Conservation (phyloP, 1,140 invertebrate genomes). For the Pogonomyrmex californicus region DNA sequence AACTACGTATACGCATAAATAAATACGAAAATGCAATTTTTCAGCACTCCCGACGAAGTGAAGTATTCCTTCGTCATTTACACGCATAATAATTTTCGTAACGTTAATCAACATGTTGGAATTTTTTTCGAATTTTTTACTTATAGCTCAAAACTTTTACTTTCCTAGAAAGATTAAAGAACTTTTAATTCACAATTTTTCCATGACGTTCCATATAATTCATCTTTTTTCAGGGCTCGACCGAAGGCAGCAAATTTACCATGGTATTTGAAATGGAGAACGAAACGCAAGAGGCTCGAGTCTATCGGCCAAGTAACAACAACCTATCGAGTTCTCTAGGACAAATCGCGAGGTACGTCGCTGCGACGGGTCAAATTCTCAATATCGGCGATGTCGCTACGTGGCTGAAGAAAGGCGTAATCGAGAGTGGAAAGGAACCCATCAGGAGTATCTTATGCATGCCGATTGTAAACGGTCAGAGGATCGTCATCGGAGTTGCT, state of each 20-base stretch:
- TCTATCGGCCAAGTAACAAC: conserved; percentile 87
- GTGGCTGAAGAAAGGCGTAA: conserved; percentile 89
- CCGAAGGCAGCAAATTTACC: conserved; percentile 90
- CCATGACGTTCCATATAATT: not conserved
- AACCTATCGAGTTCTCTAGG: conserved; percentile 89
- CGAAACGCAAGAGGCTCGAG: conserved; percentile 87
- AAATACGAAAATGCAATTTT: conserved; percentile 21
- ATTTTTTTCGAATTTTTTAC: not conserved
- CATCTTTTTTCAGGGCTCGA: conserved; percentile 80
- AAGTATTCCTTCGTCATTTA: not conserved
- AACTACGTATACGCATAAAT: not conserved
- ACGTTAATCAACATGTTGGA: not conserved
- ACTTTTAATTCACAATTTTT: not conserved
- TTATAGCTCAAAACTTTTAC: not conserved
- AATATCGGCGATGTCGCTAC: conserved; percentile 93
- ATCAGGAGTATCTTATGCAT: conserved; percentile 94
- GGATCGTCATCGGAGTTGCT: conserved; percentile 95
- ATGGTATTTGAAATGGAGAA: conserved; percentile 93
- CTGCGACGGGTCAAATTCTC: conserved; percentile 92
- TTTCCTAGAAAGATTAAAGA: not conserved
- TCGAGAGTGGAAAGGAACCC: conserved; percentile 88
- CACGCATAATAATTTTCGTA: not conserved
- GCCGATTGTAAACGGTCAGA: conserved; percentile 96
- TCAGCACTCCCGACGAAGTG: not conserved
- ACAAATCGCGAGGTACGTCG: conserved; percentile 94